Base-by-base conservation (phyloP, 2,888 invertebrate species). In the Pheosia gnoma region DNA sequence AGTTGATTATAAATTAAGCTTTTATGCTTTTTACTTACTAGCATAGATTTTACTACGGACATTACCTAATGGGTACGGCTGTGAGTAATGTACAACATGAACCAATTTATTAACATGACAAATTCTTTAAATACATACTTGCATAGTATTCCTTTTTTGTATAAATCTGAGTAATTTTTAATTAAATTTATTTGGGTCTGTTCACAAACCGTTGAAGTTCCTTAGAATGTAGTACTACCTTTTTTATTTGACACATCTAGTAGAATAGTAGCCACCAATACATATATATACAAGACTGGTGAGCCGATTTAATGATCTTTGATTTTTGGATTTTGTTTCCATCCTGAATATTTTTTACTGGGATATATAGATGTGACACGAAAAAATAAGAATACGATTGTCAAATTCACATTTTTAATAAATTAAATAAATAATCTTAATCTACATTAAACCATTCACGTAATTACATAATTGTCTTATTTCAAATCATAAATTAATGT, bases 11-110 rank as follows among this genome's bases (percentile, higher is more conserved):
- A 66, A 57, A 61, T 67, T 63, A 71, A 59, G 59, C 57, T 56
- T 53, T 67, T 63, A 71, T 58, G 59, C 57, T 56, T 53, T 57
- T 68, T 43, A 65, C 56, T 63, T 62, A 60, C 10, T 37, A 37
- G 53, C 25, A 37, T 5, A 53, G 37, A 53, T 53, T 53, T 37
- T 53, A 37, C 10, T 37, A 37, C 37, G 52, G 9, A 9, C 25
- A 4, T 51, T 51, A 51, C 47, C 47, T 47, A 51, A 51, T 51
- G 25, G 51, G 51, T 25, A 51, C 4, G 25, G 25, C 47, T 47
- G 11, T 47, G 47, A n/a, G n/a, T 47, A 51, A 51, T 51, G 25
- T 25, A 25, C 8, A 25, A 51, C 25, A 25, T 51, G 25, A 8
- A 51, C 25, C 10, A 51, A 51, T 51, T 25, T 51, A 25, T 25